Conservation (phyloP, 2,113 vertebrate species). For the Lontra canadensis region DNA sequence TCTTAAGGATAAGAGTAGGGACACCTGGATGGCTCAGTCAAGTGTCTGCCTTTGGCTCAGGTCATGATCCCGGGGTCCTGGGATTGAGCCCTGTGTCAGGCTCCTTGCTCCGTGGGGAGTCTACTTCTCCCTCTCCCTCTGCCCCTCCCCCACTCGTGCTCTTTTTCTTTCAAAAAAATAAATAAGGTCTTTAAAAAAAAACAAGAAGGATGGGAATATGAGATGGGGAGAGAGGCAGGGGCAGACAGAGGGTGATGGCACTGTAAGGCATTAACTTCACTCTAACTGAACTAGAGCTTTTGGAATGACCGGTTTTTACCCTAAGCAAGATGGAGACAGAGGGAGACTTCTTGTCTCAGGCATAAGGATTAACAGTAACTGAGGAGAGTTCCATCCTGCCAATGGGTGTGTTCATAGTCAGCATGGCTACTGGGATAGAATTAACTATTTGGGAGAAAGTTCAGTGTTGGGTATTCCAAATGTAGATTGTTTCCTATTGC, state of each 20-base stretch:
- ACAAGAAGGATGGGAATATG: neutral
- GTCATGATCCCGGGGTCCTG: neutral
- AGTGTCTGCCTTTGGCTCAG: neutral
- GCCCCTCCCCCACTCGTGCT: neutral
- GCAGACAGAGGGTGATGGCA: neutral
- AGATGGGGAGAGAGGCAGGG: neutral
- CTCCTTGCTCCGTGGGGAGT: neutral
- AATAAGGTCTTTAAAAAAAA: neutral
- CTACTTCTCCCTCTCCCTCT: neutral
- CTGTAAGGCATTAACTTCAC: neutral
- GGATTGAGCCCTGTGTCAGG: neutral
- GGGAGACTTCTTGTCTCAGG: neutral
- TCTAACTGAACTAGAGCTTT: neutral
- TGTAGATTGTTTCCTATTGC: neutral
- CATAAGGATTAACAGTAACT: neutral
- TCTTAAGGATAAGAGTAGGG: neutral
- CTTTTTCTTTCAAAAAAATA: neutral
- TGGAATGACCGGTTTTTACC: conserved; percentile 39
- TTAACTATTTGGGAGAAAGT: neutral
- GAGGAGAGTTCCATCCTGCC: neutral
- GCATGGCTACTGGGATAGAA: neutral
- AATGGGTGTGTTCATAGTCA: neutral
- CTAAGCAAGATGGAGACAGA: neutral
- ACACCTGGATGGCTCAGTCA: neutral
- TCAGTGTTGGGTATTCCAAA: neutral